phyloP scores from a whole-genome alignment of 2,888 invertebrate species.

The Drosophila borealis region DNA sequence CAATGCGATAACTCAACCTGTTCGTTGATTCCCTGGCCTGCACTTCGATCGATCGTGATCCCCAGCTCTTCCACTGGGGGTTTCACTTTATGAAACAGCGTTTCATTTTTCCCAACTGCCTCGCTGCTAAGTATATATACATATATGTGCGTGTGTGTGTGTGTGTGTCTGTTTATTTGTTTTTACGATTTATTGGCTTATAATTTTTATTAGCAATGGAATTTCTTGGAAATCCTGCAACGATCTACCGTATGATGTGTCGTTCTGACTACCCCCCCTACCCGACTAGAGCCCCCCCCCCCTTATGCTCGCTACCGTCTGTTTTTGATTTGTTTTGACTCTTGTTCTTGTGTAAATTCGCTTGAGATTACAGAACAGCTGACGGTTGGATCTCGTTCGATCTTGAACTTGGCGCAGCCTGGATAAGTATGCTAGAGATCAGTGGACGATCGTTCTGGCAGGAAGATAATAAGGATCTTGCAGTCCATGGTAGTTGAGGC shows the following conservation, averaged over 20 bases:
- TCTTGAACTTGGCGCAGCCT: not conserved
- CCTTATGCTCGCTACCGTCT: constrained; percentile 25
- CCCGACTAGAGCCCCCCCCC: not conserved
- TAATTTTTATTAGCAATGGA: constrained; percentile 79
- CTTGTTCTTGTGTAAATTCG: constrained; percentile 12
- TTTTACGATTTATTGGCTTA: constrained; percentile 79
- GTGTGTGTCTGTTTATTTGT: constrained; percentile 56
- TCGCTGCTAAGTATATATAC: not conserved
- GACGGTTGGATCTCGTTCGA: constrained; percentile 19
- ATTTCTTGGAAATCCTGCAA: constrained; percentile 73
- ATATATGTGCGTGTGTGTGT: constrained; percentile 1
- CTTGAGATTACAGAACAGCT: constrained; percentile 41
- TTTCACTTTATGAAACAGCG: constrained; percentile 54
- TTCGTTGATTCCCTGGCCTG: constrained; percentile 37
- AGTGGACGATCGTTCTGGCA: not conserved
- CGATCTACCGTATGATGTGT: constrained; percentile 59
- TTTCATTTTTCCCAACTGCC: constrained; percentile 54
- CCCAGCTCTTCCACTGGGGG: constrained; percentile 28
- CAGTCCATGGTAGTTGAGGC: not conserved
- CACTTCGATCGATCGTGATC: constrained; percentile 39
- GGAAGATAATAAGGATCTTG: not conserved
- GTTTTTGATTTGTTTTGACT: constrained; percentile 40
- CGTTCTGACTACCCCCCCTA: constrained; percentile 11
- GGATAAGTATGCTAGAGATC: not conserved
- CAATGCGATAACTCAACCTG: constrained; percentile 81